These are phyloP conservation scores for Betta splendens DNA, from an alignment of 2,797 vertebrate species.

Conservation along the genomic window DNA sequence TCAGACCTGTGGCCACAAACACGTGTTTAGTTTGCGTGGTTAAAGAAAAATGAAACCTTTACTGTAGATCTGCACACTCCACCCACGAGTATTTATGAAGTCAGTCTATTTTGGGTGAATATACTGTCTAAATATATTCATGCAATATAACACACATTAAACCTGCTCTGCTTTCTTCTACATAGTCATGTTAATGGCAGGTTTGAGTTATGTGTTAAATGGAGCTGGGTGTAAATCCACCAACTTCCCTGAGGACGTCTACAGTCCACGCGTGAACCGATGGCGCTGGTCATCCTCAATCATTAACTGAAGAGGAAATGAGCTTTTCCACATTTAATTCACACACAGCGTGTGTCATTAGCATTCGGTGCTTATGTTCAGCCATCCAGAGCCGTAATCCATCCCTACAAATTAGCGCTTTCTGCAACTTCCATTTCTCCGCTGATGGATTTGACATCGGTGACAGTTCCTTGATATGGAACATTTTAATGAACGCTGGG, in stretches of 20 bases:
- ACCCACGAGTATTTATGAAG: conserved; percentile 55
- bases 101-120: conserved; percentile 26
- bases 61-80: background rate
- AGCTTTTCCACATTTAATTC: conserved; percentile 9
- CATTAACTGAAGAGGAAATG: conserved; percentile 6
- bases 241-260: too few species aligned
- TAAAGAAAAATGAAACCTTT: background rate
- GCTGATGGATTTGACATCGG: conserved; percentile 29
- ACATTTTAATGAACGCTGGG: conserved; percentile 54
- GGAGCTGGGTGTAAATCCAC: too few species aligned
- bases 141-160: conserved; percentile 29
- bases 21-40: too few species aligned
- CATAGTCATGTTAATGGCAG: too few species aligned
- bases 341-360: conserved; percentile 17
- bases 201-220: too few species aligned
- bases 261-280: background rate
- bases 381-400: conserved; percentile 42
- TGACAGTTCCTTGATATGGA: conserved; percentile 37
- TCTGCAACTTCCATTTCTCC: conserved; percentile 37
- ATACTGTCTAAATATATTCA: conserved; percentile 6
- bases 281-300: background rate
- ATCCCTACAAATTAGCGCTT: conserved; percentile 23
- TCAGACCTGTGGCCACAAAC: background rate
- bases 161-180: conserved; percentile 7
- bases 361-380: conserved; percentile 22